Evolutionary conservation across 2,113 vertebrate species (phyloP).

Genomic region (Cercocebus atys): DNA sequence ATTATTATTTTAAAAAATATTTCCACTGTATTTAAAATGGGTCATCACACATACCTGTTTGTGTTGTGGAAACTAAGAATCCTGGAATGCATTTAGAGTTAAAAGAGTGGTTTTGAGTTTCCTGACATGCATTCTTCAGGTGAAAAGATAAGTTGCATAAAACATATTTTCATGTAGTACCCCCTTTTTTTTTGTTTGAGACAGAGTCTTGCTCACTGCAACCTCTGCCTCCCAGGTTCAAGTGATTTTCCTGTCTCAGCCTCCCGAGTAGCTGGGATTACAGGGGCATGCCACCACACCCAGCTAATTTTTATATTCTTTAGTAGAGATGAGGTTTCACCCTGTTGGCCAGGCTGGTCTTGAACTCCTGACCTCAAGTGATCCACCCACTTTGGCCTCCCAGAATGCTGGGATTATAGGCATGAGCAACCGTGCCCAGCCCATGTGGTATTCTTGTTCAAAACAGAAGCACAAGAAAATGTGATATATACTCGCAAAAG

Average conservation of each 20-base stretch:
- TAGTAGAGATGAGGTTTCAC: too few relatives aligned
- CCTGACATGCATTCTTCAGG: not conserved
- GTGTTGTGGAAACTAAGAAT: conserved; percentile 17
- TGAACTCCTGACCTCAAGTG: too few relatives aligned
- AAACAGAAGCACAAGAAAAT: conserved; percentile 23
- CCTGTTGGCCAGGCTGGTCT: too few relatives aligned
- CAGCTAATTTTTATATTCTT: too few relatives aligned
- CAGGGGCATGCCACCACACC: too few relatives aligned
- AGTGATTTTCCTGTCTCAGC: too few relatives aligned
- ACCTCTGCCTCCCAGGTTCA: not conserved
- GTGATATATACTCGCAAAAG: not conserved
- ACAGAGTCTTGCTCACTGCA: not conserved
- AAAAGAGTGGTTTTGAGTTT: conserved; percentile 27
- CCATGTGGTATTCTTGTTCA: not conserved
- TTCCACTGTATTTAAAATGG: conserved; percentile 14
- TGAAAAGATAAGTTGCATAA: not conserved
- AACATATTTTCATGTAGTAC: not conserved
- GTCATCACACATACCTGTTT: not conserved
- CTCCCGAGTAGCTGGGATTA: too few relatives aligned
- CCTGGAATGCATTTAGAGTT: conserved; percentile 3
- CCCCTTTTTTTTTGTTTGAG: not conserved
- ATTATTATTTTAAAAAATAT: conserved; percentile 40
- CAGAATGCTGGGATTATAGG: too few relatives aligned
- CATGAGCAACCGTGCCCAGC: too few relatives aligned
- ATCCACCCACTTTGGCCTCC: too few relatives aligned